Base-by-base conservation (phyloP, 1,140 invertebrate genomes). In the Leptinotarsa undecemlineata region DNA sequence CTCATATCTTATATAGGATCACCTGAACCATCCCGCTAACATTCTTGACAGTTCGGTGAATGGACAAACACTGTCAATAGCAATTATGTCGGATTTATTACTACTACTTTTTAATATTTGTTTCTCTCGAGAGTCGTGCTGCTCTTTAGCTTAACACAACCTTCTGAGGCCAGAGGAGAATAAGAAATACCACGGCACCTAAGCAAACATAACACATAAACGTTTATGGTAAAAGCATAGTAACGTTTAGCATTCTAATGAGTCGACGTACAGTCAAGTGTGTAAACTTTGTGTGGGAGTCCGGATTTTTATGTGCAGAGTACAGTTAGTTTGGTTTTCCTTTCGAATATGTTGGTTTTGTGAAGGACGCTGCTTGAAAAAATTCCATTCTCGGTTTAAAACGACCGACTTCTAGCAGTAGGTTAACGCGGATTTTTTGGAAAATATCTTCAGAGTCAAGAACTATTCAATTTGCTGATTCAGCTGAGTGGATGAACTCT, bases 161-260 rank as follows among this genome's bases (percentile, higher is more conserved):
- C 47, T 48, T 70, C 67, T 47, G 20, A 48, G 68, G 48, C 68
- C 68, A 48, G 19, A 70, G 68, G n/a, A 70, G 68, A 70, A 70
- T 70, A 26, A 70, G 33, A 70, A 70, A 70, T 70, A 70, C 68
- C 68, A 70, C 51, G 51, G 47, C 68, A 70, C 68, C 68, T 70
- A 70, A 70, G 68, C 68, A 70, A 70, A 70, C 68, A 70, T 70
- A 48, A 70, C 68, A 70, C 68, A 70, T 70, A 57, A 70, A 70
- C 68, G 68, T 70, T 70, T 70, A 70, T 70, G 68, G 68, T 48
- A 70, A 70, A 70, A 70, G 68, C 68, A 70, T 70, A 70, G 47
- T 70, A 60, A 60, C 21, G 68, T 70, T 70, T 70, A 70, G 68
- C 68, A 70, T 70, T 70, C 68, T 70, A 70, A 70, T 70, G 68